These are phyloP conservation scores for Drepanosiphum platanoidis DNA, from an alignment of 2,888 invertebrate genomes.

Conservation along the genomic window DNA sequence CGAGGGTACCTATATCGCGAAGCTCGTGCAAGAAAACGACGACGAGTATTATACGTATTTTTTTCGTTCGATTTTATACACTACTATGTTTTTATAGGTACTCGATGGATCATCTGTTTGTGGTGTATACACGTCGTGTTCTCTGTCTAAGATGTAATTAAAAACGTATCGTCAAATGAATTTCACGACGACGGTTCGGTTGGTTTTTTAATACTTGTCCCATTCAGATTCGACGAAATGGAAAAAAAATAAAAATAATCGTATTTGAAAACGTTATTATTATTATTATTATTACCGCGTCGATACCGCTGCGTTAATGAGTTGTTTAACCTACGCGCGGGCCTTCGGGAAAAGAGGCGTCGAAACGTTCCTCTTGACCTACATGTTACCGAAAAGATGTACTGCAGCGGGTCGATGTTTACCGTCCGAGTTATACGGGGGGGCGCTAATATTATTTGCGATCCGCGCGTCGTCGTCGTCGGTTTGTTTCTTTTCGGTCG, in stretches of 20 bases:
- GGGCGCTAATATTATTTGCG: too few species aligned
- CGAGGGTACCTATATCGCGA: not conserved
- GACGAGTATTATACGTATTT: not conserved
- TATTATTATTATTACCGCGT: constrained; percentile 18
- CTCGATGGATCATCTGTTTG: not conserved
- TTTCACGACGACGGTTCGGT: constrained; percentile 22
- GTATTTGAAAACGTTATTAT: not conserved
- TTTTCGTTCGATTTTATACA: not conserved
- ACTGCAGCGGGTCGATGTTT: not conserved
- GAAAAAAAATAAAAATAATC: too few species aligned
- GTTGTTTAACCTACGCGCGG: not conserved
- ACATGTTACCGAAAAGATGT: not conserved
- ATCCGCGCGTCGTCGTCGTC: too few species aligned
- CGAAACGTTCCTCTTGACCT: constrained; percentile 16
- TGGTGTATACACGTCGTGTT: not conserved
- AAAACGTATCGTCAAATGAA: constrained; percentile 9
- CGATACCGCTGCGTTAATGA: too few species aligned
- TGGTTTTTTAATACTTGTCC: not conserved
- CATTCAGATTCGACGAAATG: constrained; percentile 32
- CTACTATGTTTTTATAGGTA: not conserved
- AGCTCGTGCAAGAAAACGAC: not conserved
- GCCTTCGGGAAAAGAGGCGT: not conserved
- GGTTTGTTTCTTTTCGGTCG: too few species aligned
- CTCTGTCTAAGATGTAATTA: constrained; percentile 5
- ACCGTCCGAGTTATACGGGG: not conserved